Conservation (phyloP, 2,888 invertebrate species). For the Notocelia uddmanniana region DNA sequence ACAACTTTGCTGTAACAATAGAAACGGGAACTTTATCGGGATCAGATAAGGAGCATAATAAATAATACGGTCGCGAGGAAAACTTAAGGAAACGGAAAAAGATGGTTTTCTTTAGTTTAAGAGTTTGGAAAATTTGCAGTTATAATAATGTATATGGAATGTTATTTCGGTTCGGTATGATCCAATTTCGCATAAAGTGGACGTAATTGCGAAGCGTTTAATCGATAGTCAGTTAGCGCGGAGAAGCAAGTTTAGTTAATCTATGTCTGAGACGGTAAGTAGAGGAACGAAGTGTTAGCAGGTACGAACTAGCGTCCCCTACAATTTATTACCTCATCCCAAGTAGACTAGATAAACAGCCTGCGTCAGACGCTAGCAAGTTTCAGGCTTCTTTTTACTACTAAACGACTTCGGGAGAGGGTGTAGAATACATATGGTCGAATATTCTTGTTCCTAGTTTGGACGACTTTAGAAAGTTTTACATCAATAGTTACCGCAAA, state of each 20-base stretch:
- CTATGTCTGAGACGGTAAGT: slow-evolving; percentile 46
- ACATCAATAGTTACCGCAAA: slow-evolving; percentile 24
- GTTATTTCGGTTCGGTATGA: slow-evolving; percentile 13
- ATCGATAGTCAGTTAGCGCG: slow-evolving; percentile 49
- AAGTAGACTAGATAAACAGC: slow-evolving; percentile 62
- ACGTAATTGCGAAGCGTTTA: slow-evolving; percentile 21
- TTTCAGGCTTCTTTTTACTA: slow-evolving; percentile 54
- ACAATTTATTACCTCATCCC: slow-evolving; percentile 69
- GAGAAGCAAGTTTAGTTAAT: slow-evolving; percentile 49
- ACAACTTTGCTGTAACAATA: slow-evolving; percentile 30
- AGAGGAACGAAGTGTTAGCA: slow-evolving; percentile 37
- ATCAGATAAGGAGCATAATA: slow-evolving; percentile 31
- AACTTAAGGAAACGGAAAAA: background rate
- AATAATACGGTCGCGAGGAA: slow-evolving; percentile 25
- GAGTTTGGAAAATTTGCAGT: slow-evolving; percentile 1
- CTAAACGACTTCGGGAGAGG: slow-evolving; percentile 40
- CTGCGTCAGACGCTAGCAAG: slow-evolving; percentile 53
- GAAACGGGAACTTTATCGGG: slow-evolving; percentile 36
- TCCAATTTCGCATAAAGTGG: slow-evolving; percentile 6
- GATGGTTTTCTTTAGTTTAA: background rate
- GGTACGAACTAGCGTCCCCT: slow-evolving; percentile 56
- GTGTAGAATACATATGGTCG: slow-evolving; percentile 38
- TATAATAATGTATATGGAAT: background rate
- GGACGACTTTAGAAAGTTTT: slow-evolving; percentile 17
- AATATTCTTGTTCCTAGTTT: slow-evolving; percentile 32